Evolutionary conservation across 2,888 invertebrate genomes (phyloP).

Genomic region (Dicranocentrus wangi): DNA sequence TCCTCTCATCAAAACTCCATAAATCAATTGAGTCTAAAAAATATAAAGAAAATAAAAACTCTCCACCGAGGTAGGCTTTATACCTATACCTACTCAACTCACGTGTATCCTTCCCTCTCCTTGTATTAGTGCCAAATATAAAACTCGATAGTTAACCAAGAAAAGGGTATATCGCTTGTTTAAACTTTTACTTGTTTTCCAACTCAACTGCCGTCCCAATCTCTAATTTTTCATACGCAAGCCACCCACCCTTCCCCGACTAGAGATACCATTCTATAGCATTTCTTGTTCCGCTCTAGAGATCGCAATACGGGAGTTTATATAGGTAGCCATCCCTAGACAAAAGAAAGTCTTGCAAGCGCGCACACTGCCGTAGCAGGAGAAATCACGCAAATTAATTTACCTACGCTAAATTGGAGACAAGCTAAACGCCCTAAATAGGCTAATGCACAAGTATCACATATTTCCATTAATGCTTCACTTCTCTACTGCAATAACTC

Average conservation of each 20-base stretch:
- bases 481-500: slow-evolving; percentile 11
- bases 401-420: slow-evolving; percentile 23
- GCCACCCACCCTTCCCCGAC: neutral
- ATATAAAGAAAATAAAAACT: too few relatives aligned
- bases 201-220: neutral
- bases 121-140: too few relatives aligned
- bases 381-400: slow-evolving; percentile 36
- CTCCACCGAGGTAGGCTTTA: too few relatives aligned
- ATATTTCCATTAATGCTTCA: slow-evolving; percentile 24
- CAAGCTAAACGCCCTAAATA: slow-evolving; percentile 20
- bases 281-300: too few relatives aligned
- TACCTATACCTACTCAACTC: too few relatives aligned
- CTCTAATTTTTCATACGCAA: slow-evolving; percentile 3
- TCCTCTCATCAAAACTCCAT: too few relatives aligned
- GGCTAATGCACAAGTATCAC: slow-evolving; percentile 26
- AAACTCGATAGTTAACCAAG: too few relatives aligned
- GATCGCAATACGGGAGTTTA: too few relatives aligned
- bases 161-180: neutral
- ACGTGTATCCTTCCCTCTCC: too few relatives aligned
- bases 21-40: too few relatives aligned
- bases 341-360: too few relatives aligned
- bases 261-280: neutral
- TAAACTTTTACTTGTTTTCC: slow-evolving; percentile 10
- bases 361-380: neutral
- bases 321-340: too few relatives aligned